Evolutionary conservation across 1,140 invertebrate genomes (phyloP).

Genomic region (Hycleus phaleratus): DNA sequence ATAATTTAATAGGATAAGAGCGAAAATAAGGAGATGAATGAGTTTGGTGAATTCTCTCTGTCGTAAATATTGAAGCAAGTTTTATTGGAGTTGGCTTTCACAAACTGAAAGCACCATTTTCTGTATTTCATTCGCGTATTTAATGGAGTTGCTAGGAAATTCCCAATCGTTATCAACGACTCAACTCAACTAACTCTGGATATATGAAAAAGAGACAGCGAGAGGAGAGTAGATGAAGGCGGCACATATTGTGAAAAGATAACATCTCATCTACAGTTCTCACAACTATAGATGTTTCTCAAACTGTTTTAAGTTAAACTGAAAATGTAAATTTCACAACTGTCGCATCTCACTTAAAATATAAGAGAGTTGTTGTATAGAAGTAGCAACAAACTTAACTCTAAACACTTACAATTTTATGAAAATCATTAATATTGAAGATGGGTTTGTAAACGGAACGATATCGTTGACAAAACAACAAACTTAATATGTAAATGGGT

Average conservation of each 20-base stretch:
- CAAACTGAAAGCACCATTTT: slow-evolving; percentile 7
- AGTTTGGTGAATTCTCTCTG: slow-evolving; percentile 8
- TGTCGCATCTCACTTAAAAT: too few species aligned
- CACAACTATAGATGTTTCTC: too few species aligned
- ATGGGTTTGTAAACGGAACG: too few species aligned
- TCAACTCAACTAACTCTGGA: too few species aligned
- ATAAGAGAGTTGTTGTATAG: too few species aligned
- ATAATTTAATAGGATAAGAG: not conserved
- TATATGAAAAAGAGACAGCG: not conserved
- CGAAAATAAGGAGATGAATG: slow-evolving; percentile 4
- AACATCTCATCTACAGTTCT: too few species aligned
- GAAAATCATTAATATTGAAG: too few species aligned
- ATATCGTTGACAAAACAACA: too few species aligned
- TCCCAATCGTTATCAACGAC: slow-evolving; percentile 2
- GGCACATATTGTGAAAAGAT: not conserved
- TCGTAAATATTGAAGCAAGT: slow-evolving; percentile 14
- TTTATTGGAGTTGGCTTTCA: slow-evolving; percentile 13
- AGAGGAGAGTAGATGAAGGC: slow-evolving; percentile 1
- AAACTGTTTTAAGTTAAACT: slow-evolving; percentile 1
- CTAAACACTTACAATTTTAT: too few species aligned
- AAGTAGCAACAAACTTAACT: too few species aligned
- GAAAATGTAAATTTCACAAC: slow-evolving; percentile 14
- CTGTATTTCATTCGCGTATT: slow-evolving; percentile 3
- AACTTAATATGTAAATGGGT: too few species aligned
- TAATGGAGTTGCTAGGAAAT: slow-evolving; percentile 11